Base-by-base conservation (phyloP, 2,888 invertebrate genomes). In the Hemicrepidius hirtus region DNA sequence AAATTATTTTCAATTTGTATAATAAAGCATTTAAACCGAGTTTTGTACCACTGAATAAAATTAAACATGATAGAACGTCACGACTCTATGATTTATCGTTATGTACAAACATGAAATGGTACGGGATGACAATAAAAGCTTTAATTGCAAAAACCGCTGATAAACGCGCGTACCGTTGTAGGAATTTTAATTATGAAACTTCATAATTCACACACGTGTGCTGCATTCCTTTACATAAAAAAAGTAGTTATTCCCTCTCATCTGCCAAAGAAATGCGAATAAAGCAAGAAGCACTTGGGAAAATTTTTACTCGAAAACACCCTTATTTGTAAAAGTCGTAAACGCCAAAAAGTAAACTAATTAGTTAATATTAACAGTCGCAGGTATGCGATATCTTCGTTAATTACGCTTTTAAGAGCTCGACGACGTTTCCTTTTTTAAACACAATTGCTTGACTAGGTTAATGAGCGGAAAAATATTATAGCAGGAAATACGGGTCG, bases 111-210 rank as follows among this genome's bases (percentile, higher is more conserved):
- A 76, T 64, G 68, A 70, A 69, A 74, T 64, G 75, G 73, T 70
- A 73, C 69, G 64, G 64, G 68, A 68, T 74, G 75, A 76, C 73
- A 74, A 77, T 77, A 77, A 75, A 77, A 74, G 77, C 75, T 75
- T 69, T 77, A 77, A 77, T 77, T 77, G 74, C 77, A 73, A 75
- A 76, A 75, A 73, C 75, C 71, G 71, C 74, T 75, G 75, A 77
- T 75, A 73, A 77, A 77, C 72, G 75, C 62, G 37, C 65, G 53
- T 66, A 70, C 66, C 71, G 71, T 74, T 68, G 53, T 35, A 46
- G 67, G 77, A 77, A 77, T 77, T 76, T 77, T 77, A 77, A 77
- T 77, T 77, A 75, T 69, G 74, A 67, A 69, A 71, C 72, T 76
- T 71, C 75, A 75, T 74, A 71, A 63, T 67, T 75, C 59, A 74